These are phyloP conservation scores for Spicauda simplicius DNA, from an alignment of 2,888 invertebrate genomes.

Conservation along the genomic window DNA sequence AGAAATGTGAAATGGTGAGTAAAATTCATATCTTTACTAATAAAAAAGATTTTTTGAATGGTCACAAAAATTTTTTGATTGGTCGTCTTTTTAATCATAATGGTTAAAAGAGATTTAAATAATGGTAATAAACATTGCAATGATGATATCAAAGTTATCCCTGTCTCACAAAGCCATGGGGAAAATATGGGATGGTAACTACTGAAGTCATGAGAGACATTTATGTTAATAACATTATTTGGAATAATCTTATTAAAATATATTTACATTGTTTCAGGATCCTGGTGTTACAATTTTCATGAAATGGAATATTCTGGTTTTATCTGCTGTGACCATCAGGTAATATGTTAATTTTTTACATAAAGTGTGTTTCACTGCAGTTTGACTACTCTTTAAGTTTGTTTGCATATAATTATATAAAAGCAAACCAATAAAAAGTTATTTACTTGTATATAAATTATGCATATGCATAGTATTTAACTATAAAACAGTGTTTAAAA, in stretches of 20 bases:
- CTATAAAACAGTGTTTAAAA: no score
- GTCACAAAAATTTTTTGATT: no score
- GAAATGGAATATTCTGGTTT: not conserved
- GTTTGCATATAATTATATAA: no score
- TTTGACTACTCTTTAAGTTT: not conserved
- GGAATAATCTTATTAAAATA: not conserved
- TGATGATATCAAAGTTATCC: constrained; percentile 68
- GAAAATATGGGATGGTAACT: constrained; percentile 65
- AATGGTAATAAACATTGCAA: not conserved
- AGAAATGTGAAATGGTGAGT: not conserved
- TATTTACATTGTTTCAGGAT: constrained; percentile 1
- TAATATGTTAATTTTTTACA: not conserved
- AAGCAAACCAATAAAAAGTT: no score
- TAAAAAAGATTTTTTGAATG: no score
- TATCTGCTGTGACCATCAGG: not conserved
- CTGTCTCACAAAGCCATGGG: constrained; percentile 64
- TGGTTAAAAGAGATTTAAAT: no score
- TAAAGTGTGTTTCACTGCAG: no score
- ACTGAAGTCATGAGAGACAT: constrained; percentile 43
- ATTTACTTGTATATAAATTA: no score
- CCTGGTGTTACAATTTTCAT: not conserved
- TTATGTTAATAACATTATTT: not conserved
- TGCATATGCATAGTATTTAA: not conserved
- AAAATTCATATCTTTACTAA: no score
- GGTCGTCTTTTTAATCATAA: no score